A percentile compares a stretch with the other conserved stretches of the same genome.
Evolutionary conservation across 2,797 vertebrate species (phyloP).

Genomic region (Arctocebus calabarensis): DNA sequence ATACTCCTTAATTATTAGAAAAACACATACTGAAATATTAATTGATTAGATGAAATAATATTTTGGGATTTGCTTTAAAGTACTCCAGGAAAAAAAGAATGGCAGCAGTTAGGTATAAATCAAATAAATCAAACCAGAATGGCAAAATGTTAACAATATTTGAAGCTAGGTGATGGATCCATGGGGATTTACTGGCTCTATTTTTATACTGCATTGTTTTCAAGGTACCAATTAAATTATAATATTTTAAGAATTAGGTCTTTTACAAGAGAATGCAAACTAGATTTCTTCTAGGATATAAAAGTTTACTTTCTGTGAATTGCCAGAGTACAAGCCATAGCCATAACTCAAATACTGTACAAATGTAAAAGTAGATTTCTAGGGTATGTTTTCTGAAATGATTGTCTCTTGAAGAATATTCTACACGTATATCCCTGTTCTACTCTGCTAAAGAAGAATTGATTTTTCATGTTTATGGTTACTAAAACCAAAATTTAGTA

Average conservation of each 20-base stretch:
- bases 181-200: neutral
- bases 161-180: neutral
- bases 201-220: neutral
- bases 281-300: neutral
- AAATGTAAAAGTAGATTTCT: slow-evolving; percentile 17
- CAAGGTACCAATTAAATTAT: slow-evolving; percentile 45
- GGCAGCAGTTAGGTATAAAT: neutral
- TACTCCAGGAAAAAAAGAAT: neutral
- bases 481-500: neutral
- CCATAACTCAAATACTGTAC: neutral
- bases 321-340: neutral
- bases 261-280: neutral
- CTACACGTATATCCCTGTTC: neutral
- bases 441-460: neutral
- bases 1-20: neutral
- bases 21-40: neutral
- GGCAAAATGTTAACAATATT: neutral
- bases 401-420: neutral
- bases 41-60: slow-evolving; percentile 7
- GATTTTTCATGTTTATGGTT: neutral
- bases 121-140: neutral
- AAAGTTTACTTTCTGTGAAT: slow-evolving; percentile 6
- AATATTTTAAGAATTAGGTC: slow-evolving; percentile 40
- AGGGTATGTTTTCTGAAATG: neutral
- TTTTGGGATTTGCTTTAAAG: slow-evolving; percentile 45